Conservation (phyloP, 30 jellyfish, hydroid and myxozoan genomes). For the Hydractinia echinata region DNA sequence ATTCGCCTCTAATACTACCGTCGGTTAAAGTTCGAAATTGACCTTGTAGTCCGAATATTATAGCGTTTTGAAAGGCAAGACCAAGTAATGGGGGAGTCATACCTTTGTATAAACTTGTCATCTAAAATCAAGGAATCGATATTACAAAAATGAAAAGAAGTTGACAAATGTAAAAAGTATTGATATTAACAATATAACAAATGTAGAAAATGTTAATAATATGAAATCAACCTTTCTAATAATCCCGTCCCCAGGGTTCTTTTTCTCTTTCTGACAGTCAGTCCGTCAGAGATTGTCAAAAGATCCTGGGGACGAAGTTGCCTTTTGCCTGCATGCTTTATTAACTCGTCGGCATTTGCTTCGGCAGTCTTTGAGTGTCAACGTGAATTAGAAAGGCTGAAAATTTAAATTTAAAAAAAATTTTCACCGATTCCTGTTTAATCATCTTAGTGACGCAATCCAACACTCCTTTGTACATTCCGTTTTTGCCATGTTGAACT, state of each 20-base stretch:
- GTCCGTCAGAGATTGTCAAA: too few species aligned
- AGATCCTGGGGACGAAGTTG: too few species aligned
- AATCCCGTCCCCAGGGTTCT: too few species aligned
- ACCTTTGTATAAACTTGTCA: slow-evolving; percentile 37
- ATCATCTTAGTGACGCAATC: slow-evolving; percentile 56
- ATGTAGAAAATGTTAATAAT: too few species aligned
- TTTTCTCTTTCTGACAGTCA: too few species aligned
- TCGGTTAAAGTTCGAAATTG: slow-evolving; percentile 14
- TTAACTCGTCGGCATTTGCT: too few species aligned
- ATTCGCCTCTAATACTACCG: slow-evolving; percentile 24
- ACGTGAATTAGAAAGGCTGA: too few species aligned
- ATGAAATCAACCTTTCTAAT: too few species aligned
- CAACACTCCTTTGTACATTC: slow-evolving; percentile 44
- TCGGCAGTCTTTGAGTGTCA: too few species aligned
- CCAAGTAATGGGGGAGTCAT: slow-evolving; percentile 56
- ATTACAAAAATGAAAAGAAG: not conserved
- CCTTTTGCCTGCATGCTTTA: too few species aligned
- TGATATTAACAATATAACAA: too few species aligned
- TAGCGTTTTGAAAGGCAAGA: slow-evolving; percentile 25
- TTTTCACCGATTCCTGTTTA: slow-evolving; percentile 60
- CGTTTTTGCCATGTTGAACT: slow-evolving; percentile 38
- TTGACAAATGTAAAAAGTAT: not conserved
- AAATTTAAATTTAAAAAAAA: too few species aligned
- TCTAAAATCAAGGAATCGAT: slow-evolving; percentile 14
- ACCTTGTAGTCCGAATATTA: slow-evolving; percentile 45